A percentile compares a stretch with the other conserved stretches of the same genome.
These are phyloP conservation scores for Scaptomyza reducta DNA, from an alignment of 2,888 invertebrate species.

Conservation along the genomic window DNA sequence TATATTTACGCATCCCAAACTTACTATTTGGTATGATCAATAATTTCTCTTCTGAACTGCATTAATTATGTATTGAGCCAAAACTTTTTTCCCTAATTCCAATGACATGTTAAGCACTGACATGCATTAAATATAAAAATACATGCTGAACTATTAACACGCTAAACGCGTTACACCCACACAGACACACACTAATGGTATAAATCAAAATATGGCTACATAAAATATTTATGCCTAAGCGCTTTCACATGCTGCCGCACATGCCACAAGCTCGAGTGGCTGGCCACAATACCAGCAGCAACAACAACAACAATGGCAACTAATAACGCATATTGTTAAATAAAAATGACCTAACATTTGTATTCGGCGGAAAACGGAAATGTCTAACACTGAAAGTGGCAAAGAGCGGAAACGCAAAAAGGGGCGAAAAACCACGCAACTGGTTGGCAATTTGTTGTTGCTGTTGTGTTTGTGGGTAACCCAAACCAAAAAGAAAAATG, in stretches of 20 bases:
- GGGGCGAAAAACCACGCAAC: conserved; percentile 52
- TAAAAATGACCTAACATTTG: conserved; percentile 66
- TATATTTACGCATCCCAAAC: neutral
- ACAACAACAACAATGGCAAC: conserved; percentile 23
- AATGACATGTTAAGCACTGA: conserved; percentile 39
- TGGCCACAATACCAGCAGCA: conserved; percentile 2
- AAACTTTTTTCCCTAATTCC: conserved; percentile 13
- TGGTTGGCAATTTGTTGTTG: conserved; percentile 64
- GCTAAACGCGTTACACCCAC: conserved; percentile 56
- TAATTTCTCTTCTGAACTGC: neutral
- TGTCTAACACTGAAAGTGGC: conserved; percentile 52
- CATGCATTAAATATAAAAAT: conserved; percentile 33
- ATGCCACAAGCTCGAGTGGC: conserved; percentile 11
- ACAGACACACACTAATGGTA: conserved; percentile 26
- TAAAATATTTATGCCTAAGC: conserved; percentile 67
- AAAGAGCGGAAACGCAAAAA: conserved; percentile 9
- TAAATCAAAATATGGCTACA: conserved; percentile 70
- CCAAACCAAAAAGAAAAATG: neutral
- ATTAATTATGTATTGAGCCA: conserved; percentile 3
- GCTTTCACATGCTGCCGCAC: conserved; percentile 17
- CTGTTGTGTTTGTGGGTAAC: conserved; percentile 14
- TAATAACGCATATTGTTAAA: conserved; percentile 64
- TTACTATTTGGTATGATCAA: neutral
- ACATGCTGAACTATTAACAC: conserved; percentile 67
- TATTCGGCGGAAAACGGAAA: conserved; percentile 55